Evolutionary conservation across 2,113 vertebrate genomes (phyloP), one percentile per base, ranked within the genome.

Genomic region (Gopherus evgoodei): DNA sequence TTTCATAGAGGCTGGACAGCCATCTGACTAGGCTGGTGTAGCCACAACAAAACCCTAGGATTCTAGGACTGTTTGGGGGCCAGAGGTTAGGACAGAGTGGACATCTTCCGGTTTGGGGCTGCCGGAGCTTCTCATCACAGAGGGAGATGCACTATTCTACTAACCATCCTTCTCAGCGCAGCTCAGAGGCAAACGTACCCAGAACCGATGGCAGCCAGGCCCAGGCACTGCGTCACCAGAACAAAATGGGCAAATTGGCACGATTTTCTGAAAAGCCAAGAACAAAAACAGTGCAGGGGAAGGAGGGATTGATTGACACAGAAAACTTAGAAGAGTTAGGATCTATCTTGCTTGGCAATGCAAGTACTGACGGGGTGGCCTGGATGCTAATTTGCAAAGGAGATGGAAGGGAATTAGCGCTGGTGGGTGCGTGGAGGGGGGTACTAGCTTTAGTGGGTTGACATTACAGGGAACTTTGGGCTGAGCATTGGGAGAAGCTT

Each of bases 171-270:
- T 21, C 65, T 38, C 35, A 19, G 35, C 65, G 9, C 9, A 4
- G 35, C 19, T 21, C 17, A 10, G 62, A 35, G 16, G 62, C 59
- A 65, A n/a, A 65, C 14, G 8, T 17, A 35, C 31, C 62, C 31
- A 7, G 31, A 21, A 19, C 8, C n/a, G 16, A 10, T 3, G 2
- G 14, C 96, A 96, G 93, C 97, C 96, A 93, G 96, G 94, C 91
- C 93, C 94, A 93, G 89, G 57, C 91, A 97, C 35, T 96, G 95
- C 93, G 83, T 96, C 97, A 96, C 94, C 13, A 0, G 94, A 89
- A 95, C 91, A 93, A 96, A 97, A 97, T 94, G 93, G 96, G 95
- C 96, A 97, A 96, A 96, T 96, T 97, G 95, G 94, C 96, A 95
- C 89, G 94, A 95, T 95, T 97, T 97, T 97, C 96, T 96, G 95